A percentile compares a stretch with the other conserved stretches of the same genome.
These are phyloP conservation scores for Phalacrocorax aristotelis DNA, from an alignment of 2,113 vertebrate genomes.

Conservation along the genomic window DNA sequence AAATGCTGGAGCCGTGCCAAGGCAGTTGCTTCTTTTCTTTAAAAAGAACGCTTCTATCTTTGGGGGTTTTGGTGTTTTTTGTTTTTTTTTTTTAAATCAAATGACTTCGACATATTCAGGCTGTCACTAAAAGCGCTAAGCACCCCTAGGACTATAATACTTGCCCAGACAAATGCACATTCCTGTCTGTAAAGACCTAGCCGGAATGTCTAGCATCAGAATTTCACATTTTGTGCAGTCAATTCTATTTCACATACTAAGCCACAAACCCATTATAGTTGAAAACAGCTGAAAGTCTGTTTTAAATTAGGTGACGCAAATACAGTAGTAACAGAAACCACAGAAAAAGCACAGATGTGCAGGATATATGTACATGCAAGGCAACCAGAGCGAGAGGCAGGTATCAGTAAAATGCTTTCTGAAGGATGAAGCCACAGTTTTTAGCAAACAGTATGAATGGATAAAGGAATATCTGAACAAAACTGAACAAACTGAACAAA, in stretches of 20 bases:
- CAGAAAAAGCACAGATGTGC: constrained; percentile 14
- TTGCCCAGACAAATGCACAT: constrained; percentile 81
- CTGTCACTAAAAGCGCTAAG: constrained; percentile 65
- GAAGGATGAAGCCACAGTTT: not conserved
- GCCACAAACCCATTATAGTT: constrained; percentile 64
- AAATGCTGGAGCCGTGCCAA: not conserved
- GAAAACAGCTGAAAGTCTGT: constrained; percentile 73
- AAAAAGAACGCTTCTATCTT: not conserved
- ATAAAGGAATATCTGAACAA: not conserved
- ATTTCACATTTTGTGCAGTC: constrained; percentile 74
- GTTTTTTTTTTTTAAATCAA: not conserved
- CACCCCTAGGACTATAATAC: constrained; percentile 66
- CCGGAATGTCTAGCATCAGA: constrained; percentile 80
- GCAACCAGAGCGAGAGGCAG: not conserved
- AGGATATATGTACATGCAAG: not conserved
- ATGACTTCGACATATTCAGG: constrained; percentile 12
- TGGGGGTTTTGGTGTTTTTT: not conserved
- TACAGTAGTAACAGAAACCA: constrained; percentile 61
- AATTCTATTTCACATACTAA: constrained; percentile 73
- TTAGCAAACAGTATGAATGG: not conserved
- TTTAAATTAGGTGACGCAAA: constrained; percentile 76
- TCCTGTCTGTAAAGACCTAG: constrained; percentile 76
- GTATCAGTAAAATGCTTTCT: not conserved
- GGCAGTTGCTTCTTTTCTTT: not conserved
- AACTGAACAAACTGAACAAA: not conserved